Conservation (phyloP, 2,113 vertebrate genomes). For the Muntiacus muntjak region DNA sequence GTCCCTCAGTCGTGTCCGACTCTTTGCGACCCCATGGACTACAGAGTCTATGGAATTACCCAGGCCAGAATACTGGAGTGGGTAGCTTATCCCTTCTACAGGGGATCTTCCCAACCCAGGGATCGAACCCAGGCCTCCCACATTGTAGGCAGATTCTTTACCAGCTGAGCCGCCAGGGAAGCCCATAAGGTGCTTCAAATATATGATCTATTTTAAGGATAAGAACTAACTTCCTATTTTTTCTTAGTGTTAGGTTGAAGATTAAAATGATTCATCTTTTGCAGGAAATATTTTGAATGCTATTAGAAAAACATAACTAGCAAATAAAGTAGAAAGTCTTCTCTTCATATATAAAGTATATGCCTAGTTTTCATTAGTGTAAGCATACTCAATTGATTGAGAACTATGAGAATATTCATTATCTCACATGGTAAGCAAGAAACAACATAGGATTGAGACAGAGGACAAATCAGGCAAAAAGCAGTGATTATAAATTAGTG, state of each 20-base stretch:
- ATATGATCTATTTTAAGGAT: neutral
- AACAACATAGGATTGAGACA: neutral
- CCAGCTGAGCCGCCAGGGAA: neutral
- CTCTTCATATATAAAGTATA: neutral
- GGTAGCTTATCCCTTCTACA: neutral
- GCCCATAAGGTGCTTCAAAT: neutral
- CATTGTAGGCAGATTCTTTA: neutral
- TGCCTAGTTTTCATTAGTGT: neutral
- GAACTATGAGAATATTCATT: neutral
- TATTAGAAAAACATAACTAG: neutral
- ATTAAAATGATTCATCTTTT: neutral
- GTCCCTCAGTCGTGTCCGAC: accelerated
- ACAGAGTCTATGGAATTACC: neutral
- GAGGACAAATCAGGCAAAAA: neutral
- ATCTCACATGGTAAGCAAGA: neutral
- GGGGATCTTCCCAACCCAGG: neutral
- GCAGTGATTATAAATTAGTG: neutral
- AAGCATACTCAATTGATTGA: neutral
- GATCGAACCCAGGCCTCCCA: neutral
- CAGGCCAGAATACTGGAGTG: neutral
- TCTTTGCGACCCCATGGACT: neutral
- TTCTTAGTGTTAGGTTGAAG: neutral
- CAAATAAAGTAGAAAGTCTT: neutral
- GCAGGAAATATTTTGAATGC: neutral
- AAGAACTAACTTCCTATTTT: neutral